phyloP scores from a whole-genome alignment of 2,797 vertebrate genomes.

The Thalassophryne amazonica region DNA sequence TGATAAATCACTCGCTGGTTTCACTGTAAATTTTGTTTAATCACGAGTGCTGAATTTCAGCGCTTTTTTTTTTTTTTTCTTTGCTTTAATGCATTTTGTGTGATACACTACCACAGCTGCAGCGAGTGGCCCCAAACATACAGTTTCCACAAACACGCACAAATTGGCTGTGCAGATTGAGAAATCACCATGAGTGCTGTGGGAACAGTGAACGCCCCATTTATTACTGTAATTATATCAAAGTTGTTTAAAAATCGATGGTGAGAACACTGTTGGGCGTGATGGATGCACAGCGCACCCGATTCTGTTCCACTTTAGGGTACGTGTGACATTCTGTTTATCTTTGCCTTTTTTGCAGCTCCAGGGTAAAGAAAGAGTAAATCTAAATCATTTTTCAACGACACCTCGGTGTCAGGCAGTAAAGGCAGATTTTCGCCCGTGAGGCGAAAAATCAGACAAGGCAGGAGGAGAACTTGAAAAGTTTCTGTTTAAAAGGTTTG shows the following conservation, averaged over 20 bases:
- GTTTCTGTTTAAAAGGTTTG: conserved; percentile 29
- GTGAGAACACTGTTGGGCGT: conserved; percentile 7
- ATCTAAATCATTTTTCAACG: conserved; percentile 31
- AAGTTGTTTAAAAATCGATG: conserved; percentile 47
- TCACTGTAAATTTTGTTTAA: conserved; percentile 18
- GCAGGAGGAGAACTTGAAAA: conserved; percentile 7
- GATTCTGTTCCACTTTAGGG: conserved; percentile 20
- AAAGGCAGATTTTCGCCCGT: conserved; percentile 12
- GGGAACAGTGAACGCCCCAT: conserved; percentile 32
- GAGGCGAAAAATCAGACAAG: conserved; percentile 1
- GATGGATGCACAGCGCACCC: neutral
- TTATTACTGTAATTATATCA: conserved; percentile 60
- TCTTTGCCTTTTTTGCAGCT: conserved; percentile 33
- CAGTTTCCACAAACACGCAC: conserved; percentile 27
- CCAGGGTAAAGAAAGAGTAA: conserved; percentile 12
- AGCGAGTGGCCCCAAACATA: conserved; percentile 31
- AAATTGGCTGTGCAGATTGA: conserved; percentile 38
- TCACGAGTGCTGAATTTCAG: neutral
- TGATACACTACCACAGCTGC: conserved; percentile 32
- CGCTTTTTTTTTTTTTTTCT: neutral
- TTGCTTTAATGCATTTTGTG: conserved; percentile 32
- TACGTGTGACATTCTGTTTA: conserved; percentile 27
- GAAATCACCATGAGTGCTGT: conserved; percentile 28
- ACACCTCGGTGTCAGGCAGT: conserved; percentile 8
- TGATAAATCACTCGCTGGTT: conserved; percentile 27